Conservation (phyloP, 2,113 vertebrate genomes). For the Nipponia nippon region DNA sequence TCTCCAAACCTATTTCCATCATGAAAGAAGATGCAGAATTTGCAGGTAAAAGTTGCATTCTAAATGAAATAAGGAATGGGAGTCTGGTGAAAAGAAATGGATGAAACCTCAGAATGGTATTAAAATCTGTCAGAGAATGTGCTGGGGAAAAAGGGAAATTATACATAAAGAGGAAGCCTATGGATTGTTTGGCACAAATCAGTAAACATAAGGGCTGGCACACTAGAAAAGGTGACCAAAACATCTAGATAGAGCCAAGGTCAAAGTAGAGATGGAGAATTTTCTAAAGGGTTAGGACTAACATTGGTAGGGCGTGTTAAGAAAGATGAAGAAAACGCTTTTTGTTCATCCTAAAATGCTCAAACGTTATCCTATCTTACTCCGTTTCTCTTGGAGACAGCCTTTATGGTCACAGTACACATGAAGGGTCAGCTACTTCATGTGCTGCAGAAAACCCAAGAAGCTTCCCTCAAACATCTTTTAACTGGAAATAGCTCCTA, state of each 20-base stretch:
- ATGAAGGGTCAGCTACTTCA: background rate
- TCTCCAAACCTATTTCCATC: background rate
- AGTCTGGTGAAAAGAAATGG: background rate
- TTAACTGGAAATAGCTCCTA: background rate
- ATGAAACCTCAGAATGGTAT: background rate
- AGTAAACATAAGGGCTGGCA: background rate
- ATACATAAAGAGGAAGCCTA: background rate
- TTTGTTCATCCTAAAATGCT: constrained; percentile 21
- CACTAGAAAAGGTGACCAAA: background rate
- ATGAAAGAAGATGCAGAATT: background rate
- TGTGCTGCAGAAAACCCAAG: background rate
- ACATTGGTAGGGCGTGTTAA: background rate
- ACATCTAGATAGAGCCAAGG: background rate
- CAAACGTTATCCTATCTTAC: background rate
- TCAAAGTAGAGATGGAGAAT: constrained; percentile 17
- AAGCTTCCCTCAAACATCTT: constrained; percentile 16
- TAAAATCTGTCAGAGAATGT: background rate
- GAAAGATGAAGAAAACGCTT: background rate
- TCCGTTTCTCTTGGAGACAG: background rate
- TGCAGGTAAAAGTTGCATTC: background rate
- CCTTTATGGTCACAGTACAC: background rate
- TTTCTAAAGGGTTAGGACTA: background rate
- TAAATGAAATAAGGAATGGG: background rate
- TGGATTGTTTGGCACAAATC: background rate
- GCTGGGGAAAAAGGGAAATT: background rate